Evolutionary conservation across 2,888 invertebrate species (phyloP), one percentile per base, ranked within the genome.

Genomic region (Parasteatoda lunata): DNA sequence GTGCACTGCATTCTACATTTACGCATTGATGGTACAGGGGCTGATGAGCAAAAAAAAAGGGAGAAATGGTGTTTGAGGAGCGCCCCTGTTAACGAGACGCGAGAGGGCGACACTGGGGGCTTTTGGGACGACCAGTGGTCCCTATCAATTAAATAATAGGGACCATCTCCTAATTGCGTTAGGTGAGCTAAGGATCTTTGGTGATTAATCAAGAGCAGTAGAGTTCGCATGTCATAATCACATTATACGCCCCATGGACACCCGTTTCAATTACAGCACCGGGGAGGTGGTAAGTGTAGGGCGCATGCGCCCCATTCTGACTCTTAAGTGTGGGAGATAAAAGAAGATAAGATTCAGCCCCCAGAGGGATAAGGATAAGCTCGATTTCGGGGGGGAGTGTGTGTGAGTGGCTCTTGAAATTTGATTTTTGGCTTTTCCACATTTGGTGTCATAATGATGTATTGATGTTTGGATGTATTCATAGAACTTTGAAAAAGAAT

Each of bases 81-180:
- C 30, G 66, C 66, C 30, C 30, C 6, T 6, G 79, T 49, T 76
- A 85, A 85, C 79, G 79, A 76, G 76, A 73, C 84, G 70, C 72
- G 64, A 78, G 78, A 71, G 79, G 79, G 70, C 70, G 79, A 79
- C 72, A 65, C 73, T 47, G 64, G 84, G 70, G 84, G 69, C 84
- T 75, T 45, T 7, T 69, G 54, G 15, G 4, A 13, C 15, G 49
- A 69, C n/a, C 59, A 59, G 59, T 66, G 75, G 75, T 75, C 70
- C 69, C 84, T 85, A 79, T 85, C 84, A 85, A 79, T 85, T 85
- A 84, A 65, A 51, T 13, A 4, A 4, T 9, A 7, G 84, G 84
- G 84, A 70, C 69, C 84, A 65, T 85, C 84, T 45, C 65, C 79
- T 85, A 85, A 85, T 85, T 85, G 84, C 84, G 70, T 85, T 85